These are phyloP conservation scores for Gryon sp. DNA, from an alignment of 1,140 invertebrate genomes.

Conservation along the genomic window DNA sequence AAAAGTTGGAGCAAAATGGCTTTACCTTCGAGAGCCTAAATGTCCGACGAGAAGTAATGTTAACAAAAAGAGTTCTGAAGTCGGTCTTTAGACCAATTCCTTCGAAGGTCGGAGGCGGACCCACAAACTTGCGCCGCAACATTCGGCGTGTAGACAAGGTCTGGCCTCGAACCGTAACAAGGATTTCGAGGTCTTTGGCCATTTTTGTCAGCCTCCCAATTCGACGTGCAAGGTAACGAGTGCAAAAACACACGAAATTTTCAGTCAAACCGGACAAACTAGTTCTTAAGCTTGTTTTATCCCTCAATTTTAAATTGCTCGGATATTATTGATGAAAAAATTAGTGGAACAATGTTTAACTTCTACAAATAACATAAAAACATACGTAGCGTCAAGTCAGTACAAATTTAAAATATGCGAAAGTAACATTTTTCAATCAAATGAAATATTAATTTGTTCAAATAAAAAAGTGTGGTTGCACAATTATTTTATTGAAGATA, in stretches of 20 bases:
- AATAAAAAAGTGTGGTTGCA: too few relatives aligned
- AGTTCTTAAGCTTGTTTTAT: conserved; percentile 29
- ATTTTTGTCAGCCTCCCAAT: conserved; percentile 61
- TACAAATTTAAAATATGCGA: too few relatives aligned
- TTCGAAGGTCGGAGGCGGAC: conserved; percentile 57
- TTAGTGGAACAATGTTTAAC: background rate
- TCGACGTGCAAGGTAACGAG: conserved; percentile 48
- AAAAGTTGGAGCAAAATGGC: too few relatives aligned
- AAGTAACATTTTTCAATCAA: too few relatives aligned
- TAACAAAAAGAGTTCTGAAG: conserved; percentile 51
- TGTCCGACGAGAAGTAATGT: conserved; percentile 32
- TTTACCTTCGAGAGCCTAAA: conserved; percentile 36
- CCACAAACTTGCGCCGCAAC: conserved; percentile 44
- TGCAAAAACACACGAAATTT: conserved; percentile 53
- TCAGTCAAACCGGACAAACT: conserved; percentile 44
- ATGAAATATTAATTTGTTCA: background rate
- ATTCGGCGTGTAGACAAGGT: conserved; percentile 59
- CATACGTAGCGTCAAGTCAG: too few relatives aligned
- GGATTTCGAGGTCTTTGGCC: conserved; percentile 61
- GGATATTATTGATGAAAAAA: conserved; percentile 42
- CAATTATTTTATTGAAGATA: too few relatives aligned
- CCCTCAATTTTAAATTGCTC: conserved; percentile 16
- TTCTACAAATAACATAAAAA: conserved; percentile 22
- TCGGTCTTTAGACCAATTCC: conserved; percentile 55
- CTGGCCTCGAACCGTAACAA: conserved; percentile 62